Base-by-base conservation (phyloP, 2,113 vertebrate genomes). In the Peromyscus polionotus region DNA sequence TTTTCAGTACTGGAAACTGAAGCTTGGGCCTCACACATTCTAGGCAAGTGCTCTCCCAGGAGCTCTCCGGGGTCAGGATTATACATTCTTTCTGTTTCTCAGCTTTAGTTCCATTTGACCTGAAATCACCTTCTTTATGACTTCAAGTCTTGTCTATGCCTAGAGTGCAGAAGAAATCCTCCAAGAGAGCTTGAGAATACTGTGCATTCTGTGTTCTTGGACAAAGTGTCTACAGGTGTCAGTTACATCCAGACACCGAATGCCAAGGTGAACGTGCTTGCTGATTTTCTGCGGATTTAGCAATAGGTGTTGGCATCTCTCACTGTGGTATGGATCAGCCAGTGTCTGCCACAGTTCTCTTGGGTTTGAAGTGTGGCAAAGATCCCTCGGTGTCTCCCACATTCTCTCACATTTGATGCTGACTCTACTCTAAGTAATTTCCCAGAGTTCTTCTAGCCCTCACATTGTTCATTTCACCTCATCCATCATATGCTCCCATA, bases 251-350 rank as follows among this genome's bases (percentile, higher is more conserved):
- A 68, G 61, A 16, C 36, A 86, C 65, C 1, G 7, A 61, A 39
- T 61, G 13, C 51, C 7, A 19, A 68, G 8, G 61, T 67, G 68
- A 54, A 85, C 36, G 19, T 83, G n/a, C 48, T 88, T 75, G 36
- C 63, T 90, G 54, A 42, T 79, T 95, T 94, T 77, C 85, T 86
- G 33, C 48, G 65, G 84, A 28, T 81, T 81, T 68, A 70, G 22
- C 61, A 31, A 75, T 16, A 89, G 39, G 48, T 70, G 42, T n/a
- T 63, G n/a, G 91, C 85, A 81, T 88, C 87, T 33, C 65, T 45
- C 81, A 1, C 65, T 59, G 31, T 45, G 48, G 59, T 31, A 63
- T 26, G 17, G 33, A 48, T 42, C 48, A 14, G 22, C 65, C 39
- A 7, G 45, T 65, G 26, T 95, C 85, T 63, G n/a, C n/a, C 81